A percentile compares a stretch with the other conserved stretches of the same genome.
Conservation (phyloP, 2,797 vertebrate species). For the Anabacerthia variegaticeps region DNA sequence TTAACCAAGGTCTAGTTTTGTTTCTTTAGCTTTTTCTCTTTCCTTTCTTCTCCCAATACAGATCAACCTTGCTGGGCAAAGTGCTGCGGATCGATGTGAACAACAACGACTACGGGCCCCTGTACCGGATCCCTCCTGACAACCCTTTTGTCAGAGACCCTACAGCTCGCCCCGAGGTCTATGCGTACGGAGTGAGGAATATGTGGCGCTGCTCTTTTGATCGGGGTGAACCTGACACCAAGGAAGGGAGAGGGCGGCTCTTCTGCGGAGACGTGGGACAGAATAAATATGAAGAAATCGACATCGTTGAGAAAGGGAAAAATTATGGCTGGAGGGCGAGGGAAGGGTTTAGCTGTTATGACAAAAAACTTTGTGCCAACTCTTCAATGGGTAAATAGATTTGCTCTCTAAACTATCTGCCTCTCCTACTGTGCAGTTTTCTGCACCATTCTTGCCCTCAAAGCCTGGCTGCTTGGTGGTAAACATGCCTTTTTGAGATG, state of each 20-base stretch:
- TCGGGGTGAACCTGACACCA: slow-evolving; percentile 82
- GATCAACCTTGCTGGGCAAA: slow-evolving; percentile 91
- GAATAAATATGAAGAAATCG: slow-evolving; percentile 94
- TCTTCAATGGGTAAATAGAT: slow-evolving; percentile 84
- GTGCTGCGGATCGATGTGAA: slow-evolving; percentile 92
- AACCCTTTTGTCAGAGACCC: slow-evolving; percentile 87
- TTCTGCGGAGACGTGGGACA: slow-evolving; percentile 96
- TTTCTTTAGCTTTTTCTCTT: neutral
- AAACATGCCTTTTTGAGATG: neutral
- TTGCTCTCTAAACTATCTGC: neutral
- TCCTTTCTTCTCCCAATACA: slow-evolving; percentile 34
- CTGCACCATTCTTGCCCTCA: neutral
- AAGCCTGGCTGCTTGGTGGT: neutral
- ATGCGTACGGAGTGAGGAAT: slow-evolving; percentile 90
- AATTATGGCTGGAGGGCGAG: slow-evolving; percentile 96
- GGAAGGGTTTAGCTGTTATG: slow-evolving; percentile 94
- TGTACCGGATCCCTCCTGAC: slow-evolving; percentile 88
- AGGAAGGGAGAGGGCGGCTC: slow-evolving; percentile 88
- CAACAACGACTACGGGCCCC: slow-evolving; percentile 80
- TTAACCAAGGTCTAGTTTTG: neutral
- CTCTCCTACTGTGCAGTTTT: neutral
- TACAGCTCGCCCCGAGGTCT: slow-evolving; percentile 87
- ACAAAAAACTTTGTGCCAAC: slow-evolving; percentile 91
- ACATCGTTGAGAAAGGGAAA: slow-evolving; percentile 89
- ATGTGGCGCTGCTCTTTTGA: slow-evolving; percentile 99